Evolutionary conservation across 2,113 vertebrate genomes (phyloP).

Genomic region (Brachypodius melanocephalos): DNA sequence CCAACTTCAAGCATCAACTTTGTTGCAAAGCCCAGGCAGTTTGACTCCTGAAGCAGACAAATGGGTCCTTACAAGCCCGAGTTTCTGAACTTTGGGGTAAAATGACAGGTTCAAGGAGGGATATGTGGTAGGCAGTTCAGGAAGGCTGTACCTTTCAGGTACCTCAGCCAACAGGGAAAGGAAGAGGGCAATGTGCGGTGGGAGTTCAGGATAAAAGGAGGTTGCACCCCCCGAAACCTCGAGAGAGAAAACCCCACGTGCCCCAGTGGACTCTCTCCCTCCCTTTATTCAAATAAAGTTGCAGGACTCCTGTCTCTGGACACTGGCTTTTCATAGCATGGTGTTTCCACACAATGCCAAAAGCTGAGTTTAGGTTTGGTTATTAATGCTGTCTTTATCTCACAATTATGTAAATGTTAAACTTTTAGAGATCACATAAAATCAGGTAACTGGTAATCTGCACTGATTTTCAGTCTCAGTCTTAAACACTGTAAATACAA

Average conservation of each 20-base stretch:
- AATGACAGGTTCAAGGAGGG: not conserved
- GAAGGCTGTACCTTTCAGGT: not conserved
- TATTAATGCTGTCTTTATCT: not conserved
- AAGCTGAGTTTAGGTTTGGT: not conserved
- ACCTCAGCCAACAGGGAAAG: not conserved
- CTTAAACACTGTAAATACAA: not conserved
- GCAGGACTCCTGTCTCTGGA: not conserved
- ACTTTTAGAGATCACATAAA: not conserved
- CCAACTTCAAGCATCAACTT: not conserved
- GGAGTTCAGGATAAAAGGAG: not conserved
- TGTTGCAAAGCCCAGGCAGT: not conserved
- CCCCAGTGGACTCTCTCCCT: not conserved
- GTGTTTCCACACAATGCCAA: not conserved
- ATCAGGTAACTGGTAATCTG: not conserved
- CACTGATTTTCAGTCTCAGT: not conserved
- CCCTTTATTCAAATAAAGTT: not conserved
- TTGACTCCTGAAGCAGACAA: not conserved
- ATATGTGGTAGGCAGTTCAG: rapidly evolving
- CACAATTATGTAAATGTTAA: not conserved
- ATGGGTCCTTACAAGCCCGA: not conserved
- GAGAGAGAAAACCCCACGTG: not conserved
- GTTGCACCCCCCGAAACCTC: rapidly evolving
- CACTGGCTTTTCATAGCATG: not conserved
- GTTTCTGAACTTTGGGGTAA: not conserved
- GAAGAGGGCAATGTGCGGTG: rapidly evolving